Percentiles rank a stretch among this genome's conserved stretches.
Evolutionary conservation across 2,797 vertebrate genomes (phyloP).

Genomic region (Danio jaintianensis): DNA sequence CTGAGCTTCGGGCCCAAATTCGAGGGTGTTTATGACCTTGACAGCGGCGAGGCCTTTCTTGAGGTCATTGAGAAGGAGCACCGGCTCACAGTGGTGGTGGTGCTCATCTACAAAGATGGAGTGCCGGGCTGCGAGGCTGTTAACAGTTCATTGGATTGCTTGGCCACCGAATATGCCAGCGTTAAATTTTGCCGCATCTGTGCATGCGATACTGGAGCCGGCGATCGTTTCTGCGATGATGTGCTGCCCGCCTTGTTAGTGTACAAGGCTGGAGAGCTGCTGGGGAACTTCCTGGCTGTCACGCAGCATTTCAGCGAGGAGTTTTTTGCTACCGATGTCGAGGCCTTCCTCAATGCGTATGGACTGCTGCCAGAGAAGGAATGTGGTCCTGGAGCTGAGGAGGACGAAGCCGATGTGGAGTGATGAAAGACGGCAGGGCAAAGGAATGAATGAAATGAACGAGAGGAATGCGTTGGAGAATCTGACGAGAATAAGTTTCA

Average conservation of each 20-base stretch:
- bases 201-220: slow-evolving; percentile 86
- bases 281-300: slow-evolving; percentile 92
- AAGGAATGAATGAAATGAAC: slow-evolving; percentile 52
- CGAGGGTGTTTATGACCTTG: slow-evolving; percentile 86
- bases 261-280: slow-evolving; percentile 94
- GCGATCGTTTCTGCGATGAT: slow-evolving; percentile 88
- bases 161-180: slow-evolving; percentile 87
- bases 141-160: slow-evolving; percentile 87
- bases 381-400: slow-evolving; percentile 72
- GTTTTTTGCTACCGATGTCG: slow-evolving; percentile 94
- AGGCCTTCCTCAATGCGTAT: slow-evolving; percentile 95
- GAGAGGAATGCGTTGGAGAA: slow-evolving; percentile 36
- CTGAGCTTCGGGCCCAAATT: slow-evolving; percentile 94
- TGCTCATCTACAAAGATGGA: slow-evolving; percentile 90
- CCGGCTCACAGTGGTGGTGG: slow-evolving; percentile 88
- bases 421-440: slow-evolving; percentile 23
- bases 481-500: slow-evolving; percentile 53
- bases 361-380: slow-evolving; percentile 93
- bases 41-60: slow-evolving; percentile 86
- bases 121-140: slow-evolving; percentile 89
- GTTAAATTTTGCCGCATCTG: slow-evolving; percentile 97
- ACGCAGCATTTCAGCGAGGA: slow-evolving; percentile 89
- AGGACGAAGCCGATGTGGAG: slow-evolving; percentile 78
- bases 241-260: slow-evolving; percentile 92
- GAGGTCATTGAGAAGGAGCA: slow-evolving; percentile 93